A percentile compares a stretch with the other conserved stretches of the same genome.
Conservation (phyloP, 2,888 invertebrate genomes). For the Drosophila paracracens region DNA sequence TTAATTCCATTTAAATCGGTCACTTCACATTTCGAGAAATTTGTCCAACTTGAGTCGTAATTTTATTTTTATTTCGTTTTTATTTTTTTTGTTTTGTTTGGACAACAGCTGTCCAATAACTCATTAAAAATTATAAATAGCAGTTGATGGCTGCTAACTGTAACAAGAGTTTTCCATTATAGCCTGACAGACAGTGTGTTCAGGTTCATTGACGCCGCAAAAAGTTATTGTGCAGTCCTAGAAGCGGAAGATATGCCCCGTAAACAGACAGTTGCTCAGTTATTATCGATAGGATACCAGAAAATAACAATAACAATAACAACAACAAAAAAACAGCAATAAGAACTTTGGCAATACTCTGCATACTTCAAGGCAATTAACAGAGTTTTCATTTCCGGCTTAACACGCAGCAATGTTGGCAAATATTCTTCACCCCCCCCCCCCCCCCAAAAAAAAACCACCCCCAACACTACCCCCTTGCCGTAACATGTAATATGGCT, state of each 20-base stretch:
- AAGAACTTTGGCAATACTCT: constrained; percentile 43
- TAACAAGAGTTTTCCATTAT: constrained; percentile 65
- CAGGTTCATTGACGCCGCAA: constrained; percentile 62
- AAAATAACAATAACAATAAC: constrained; percentile 33
- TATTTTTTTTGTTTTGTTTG: not conserved
- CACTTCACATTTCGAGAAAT: constrained; percentile 5
- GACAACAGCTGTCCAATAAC: constrained; percentile 21
- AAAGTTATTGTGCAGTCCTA: constrained; percentile 32
- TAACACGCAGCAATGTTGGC: constrained; percentile 63
- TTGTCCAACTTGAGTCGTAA: not conserved
- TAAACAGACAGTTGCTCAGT: constrained; percentile 43
- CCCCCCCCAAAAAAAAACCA: not conserved
- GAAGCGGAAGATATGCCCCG: constrained; percentile 19
- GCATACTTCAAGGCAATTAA: constrained; percentile 79
- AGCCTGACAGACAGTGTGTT: not conserved
- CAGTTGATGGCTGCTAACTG: constrained; percentile 43
- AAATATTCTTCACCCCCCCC: not conserved
- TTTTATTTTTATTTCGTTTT: not conserved
- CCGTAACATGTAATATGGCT: constrained; percentile 68
- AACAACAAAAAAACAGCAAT: constrained; percentile 26
- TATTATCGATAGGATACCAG: constrained; percentile 52
- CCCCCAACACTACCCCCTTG: not conserved
- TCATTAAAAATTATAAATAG: constrained; percentile 47
- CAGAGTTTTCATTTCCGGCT: constrained; percentile 71
- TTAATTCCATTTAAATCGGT: constrained; percentile 3